phyloP scores from a whole-genome alignment of 2,113 vertebrate genomes.

The Misgurnus anguillicaudatus region DNA sequence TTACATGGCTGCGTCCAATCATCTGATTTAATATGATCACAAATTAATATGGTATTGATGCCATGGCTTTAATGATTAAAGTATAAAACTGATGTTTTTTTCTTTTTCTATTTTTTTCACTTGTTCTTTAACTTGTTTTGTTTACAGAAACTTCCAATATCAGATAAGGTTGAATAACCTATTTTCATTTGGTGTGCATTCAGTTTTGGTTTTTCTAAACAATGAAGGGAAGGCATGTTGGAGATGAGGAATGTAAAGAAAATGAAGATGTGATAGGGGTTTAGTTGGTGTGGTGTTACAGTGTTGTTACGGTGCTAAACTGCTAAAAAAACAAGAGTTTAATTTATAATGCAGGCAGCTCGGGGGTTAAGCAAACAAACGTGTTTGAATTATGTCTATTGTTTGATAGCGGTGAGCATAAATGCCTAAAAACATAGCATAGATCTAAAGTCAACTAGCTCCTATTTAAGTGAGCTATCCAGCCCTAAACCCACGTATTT shows the following conservation, averaged over 20 bases:
- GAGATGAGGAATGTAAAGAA: constrained; percentile 47
- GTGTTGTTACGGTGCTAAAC: not conserved
- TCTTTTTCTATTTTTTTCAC: constrained; percentile 7
- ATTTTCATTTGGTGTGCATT: constrained; percentile 33
- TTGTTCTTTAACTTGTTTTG: constrained; percentile 3
- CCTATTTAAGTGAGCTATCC: not conserved
- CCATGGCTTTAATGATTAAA: no score
- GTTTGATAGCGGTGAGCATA: not conserved
- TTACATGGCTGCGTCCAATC: no score
- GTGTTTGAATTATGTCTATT: not conserved
- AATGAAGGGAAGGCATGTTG: constrained; percentile 1
- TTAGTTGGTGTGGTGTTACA: not conserved
- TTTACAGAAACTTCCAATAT: constrained; percentile 27
- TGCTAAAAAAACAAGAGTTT: not conserved
- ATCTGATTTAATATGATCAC: no score
- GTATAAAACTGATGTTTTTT: no score
- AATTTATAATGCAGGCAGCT: no score
- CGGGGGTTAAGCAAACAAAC: no score
- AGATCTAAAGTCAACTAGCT: not conserved
- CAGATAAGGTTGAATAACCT: constrained; percentile 50
- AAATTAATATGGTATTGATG: no score
- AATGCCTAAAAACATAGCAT: not conserved
- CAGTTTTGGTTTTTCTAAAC: constrained; percentile 41
- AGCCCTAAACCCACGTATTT: not conserved
- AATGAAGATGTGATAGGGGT: constrained; percentile 16